These are phyloP conservation scores for Machaerirhynchus nigripectus DNA, from an alignment of 2,113 vertebrate genomes.

Conservation along the genomic window DNA sequence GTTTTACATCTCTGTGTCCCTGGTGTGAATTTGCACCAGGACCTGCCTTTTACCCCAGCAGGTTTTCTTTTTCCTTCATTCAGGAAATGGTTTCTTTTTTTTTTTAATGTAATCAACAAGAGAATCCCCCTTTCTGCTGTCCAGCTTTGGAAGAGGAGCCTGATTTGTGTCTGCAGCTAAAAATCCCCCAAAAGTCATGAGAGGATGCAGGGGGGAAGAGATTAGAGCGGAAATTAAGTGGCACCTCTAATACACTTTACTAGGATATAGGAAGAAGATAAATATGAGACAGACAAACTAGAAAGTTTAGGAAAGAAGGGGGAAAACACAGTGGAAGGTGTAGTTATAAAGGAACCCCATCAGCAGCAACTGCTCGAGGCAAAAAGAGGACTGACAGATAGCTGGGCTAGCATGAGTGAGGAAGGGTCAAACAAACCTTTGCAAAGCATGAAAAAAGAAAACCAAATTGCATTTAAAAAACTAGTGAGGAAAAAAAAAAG, in stretches of 20 bases:
- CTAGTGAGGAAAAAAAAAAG: neutral
- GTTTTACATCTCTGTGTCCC: neutral
- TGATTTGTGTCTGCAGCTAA: neutral
- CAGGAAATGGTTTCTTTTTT: neutral
- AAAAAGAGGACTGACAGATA: neutral
- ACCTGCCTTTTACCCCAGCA: neutral
- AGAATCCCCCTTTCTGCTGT: neutral
- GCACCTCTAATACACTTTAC: neutral
- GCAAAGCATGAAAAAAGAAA: neutral
- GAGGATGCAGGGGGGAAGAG: fast-evolving
- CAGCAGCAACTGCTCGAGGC: neutral
- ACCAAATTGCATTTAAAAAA: neutral
- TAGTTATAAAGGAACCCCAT: neutral
- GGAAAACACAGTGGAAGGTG: neutral
- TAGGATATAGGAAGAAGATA: neutral
- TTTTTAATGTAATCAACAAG: neutral
- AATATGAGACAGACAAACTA: neutral
- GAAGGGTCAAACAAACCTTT: neutral
- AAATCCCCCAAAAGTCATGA: neutral
- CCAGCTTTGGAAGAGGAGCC: neutral
- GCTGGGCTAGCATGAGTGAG: neutral
- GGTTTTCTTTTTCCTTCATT: neutral
- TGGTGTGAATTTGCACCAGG: fast-evolving
- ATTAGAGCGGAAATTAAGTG: neutral
- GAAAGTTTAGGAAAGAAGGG: neutral